Conservation (phyloP, 2,113 vertebrate species). For the Phylloscopus whistleri region DNA sequence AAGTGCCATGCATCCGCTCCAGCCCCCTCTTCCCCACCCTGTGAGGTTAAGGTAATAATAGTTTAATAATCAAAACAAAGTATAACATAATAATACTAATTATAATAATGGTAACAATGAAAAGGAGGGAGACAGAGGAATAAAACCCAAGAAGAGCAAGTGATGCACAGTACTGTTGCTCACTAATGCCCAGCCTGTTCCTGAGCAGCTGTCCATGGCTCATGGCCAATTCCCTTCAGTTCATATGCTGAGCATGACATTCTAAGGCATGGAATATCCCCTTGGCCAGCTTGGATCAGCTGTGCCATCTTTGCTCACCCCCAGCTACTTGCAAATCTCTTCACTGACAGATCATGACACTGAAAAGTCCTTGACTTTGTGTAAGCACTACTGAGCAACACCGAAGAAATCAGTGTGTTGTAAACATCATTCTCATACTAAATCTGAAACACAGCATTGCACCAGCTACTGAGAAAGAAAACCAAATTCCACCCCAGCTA, state of each 20-base stretch:
- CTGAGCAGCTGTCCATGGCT: not conserved
- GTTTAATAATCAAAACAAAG: not conserved
- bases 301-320: not conserved
- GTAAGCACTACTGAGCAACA: not conserved
- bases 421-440: not conserved
- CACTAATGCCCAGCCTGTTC: not conserved
- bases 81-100: not conserved
- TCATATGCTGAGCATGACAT: not conserved
- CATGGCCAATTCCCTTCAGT: not conserved
- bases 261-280: not conserved
- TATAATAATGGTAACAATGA: not conserved
- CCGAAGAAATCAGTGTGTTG: not conserved
- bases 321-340: not conserved
- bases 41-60: not conserved
- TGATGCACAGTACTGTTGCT: not conserved
- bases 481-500: not conserved
- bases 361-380: not conserved
- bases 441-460: not conserved
- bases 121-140: not conserved
- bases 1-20: accelerated
- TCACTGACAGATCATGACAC: not conserved
- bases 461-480: not conserved
- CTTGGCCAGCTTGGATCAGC: no score
- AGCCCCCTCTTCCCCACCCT: accelerated
- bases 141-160: not conserved